These are phyloP conservation scores for Dolichomitus sp. DNA, from an alignment of 2,888 invertebrate genomes.

Conservation along the genomic window DNA sequence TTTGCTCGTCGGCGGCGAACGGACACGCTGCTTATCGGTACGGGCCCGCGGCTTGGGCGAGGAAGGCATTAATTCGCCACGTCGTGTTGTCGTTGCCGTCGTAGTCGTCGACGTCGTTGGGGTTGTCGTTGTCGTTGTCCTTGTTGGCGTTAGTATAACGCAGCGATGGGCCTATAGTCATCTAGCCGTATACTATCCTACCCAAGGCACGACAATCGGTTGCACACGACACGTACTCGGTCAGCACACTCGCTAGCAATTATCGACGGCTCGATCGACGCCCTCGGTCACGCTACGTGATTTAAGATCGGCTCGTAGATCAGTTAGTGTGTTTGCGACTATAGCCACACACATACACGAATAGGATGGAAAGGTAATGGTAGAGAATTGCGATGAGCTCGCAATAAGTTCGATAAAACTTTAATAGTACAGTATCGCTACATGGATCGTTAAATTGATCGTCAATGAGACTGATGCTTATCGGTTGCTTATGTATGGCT, in stretches of 20 bases:
- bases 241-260: conserved; percentile 43
- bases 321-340: conserved; percentile 23
- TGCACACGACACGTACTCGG: conserved; percentile 54
- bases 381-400: conserved; percentile 19
- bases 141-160: conserved; percentile 18
- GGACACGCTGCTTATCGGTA: conserved; percentile 64
- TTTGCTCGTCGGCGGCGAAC: conserved; percentile 42
- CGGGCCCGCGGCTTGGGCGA: conserved; percentile 55
- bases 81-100: conserved; percentile 51
- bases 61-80: conserved; percentile 65
- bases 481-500: neutral
- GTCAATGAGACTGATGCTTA: conserved; percentile 11
- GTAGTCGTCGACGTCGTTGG: conserved; percentile 31
- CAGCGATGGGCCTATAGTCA: neutral
- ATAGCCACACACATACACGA: neutral
- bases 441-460: conserved; percentile 27
- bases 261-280: conserved; percentile 59
- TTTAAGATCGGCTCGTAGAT: conserved; percentile 62
- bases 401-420: conserved; percentile 4
- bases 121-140: conserved; percentile 5
- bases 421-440: conserved; percentile 24
- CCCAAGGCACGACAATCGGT: conserved; percentile 51
- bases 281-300: conserved; percentile 61
- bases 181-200: conserved; percentile 22
- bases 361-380: neutral